Evolutionary conservation across 2,113 vertebrate genomes (phyloP).

Genomic region (Tilapia sparmanii): DNA sequence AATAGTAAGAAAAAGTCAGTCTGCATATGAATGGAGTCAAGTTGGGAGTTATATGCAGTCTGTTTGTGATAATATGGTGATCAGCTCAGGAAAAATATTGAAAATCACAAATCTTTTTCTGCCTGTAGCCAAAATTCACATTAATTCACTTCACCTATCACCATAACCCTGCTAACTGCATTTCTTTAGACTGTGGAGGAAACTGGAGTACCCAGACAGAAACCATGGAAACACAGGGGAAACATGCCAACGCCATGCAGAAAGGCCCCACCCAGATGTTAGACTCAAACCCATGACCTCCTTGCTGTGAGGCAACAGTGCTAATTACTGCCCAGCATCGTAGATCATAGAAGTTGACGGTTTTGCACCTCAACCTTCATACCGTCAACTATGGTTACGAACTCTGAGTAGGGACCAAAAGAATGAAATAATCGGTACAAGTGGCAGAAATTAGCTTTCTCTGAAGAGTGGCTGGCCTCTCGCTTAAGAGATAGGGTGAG

Average conservation of each 20-base stretch:
- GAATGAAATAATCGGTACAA: background rate
- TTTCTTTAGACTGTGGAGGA: background rate
- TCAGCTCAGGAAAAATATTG: background rate
- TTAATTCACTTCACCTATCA: background rate
- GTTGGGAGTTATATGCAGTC: background rate
- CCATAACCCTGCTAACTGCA: background rate
- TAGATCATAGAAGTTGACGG: background rate
- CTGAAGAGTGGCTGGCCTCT: background rate
- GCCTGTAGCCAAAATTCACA: background rate
- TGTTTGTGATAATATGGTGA: background rate
- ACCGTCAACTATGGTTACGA: background rate
- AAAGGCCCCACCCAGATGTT: background rate
- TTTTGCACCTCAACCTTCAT: background rate
- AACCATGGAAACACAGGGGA: background rate
- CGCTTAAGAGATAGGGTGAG: background rate
- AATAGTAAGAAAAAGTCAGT: background rate
- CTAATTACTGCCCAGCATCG: background rate
- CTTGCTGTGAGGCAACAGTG: background rate
- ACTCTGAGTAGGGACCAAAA: background rate
- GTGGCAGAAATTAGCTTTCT: background rate
- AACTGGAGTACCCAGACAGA: background rate
- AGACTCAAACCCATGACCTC: background rate
- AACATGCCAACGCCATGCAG: background rate
- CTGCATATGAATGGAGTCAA: background rate
- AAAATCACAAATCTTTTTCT: background rate